Evolutionary conservation across 2,113 vertebrate species (phyloP), one percentile per base, ranked within the genome.

Genomic region (Nanger granti): DNA sequence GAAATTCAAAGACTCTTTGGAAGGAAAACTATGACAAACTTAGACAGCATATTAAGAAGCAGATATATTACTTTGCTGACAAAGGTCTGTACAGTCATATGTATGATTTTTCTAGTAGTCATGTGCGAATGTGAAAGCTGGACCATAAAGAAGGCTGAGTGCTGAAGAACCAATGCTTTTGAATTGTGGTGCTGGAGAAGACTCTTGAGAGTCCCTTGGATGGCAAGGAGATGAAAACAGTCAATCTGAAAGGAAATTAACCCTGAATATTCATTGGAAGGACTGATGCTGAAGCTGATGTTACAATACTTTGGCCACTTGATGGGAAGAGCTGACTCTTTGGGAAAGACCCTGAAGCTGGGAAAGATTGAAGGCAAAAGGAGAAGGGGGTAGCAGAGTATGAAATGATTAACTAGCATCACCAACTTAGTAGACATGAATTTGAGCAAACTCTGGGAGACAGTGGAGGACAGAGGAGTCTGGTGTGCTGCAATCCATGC

Each of bases 401-500:
- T 76, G 37, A 41, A 26, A 44, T 76, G 37, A 1, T 2, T 76
- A 26, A 7, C 15, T 26, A 44, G 37, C 11, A 76, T 7, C 22
- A 44, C 37, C 6, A 6, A 44, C 37, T 76, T 14, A 14, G 41
- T 26, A 41, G 41, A 41, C 41, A 41, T 41, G 41, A 41, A 41
- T 5, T 44, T 44, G 44, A 44, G 44, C 44, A 44, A 44, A 44
- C 44, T 37, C 34, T 26, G 69, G 69, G 37, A 76, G 22, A 76
- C 2, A 24, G 69, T 13, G 69, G 37, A 41, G 69, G 69, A 41
- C 5, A 41, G 22, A 41, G 22, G 22, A 26, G 69, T 41, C 69
- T 41, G 37, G 69, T 26, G 37, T 44, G 73, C 37, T 26, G 22
- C 5, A 44, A 37, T 44, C 73, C 5, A 44, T 4, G 37, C 0